Conservation (phyloP, 2,113 vertebrate species). For the Triplophysa tibetana region DNA sequence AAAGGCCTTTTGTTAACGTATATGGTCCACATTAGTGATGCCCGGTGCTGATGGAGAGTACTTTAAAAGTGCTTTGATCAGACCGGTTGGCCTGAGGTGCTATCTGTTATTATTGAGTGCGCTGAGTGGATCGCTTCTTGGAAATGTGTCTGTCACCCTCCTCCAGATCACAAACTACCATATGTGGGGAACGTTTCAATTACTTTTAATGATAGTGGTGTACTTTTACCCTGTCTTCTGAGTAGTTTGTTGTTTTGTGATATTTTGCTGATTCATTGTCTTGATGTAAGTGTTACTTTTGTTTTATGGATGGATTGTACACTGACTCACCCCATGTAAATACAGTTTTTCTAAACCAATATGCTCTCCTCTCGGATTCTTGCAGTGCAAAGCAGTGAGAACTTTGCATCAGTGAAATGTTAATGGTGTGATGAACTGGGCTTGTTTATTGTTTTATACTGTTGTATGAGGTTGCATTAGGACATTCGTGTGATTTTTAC, state of each 20-base stretch:
- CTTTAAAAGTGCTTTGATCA: not conserved
- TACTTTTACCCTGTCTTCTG: not conserved
- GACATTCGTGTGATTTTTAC: too few relatives aligned
- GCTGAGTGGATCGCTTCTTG: not conserved
- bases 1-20: not conserved
- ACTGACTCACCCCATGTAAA: constrained; percentile 22
- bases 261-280: constrained; percentile 14
- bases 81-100: not conserved
- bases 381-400: not conserved
- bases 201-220: not conserved
- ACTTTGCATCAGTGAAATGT: not conserved
- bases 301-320: constrained; percentile 15
- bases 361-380: not conserved
- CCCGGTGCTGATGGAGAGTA: not conserved
- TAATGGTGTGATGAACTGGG: too few relatives aligned
- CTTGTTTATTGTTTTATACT: too few relatives aligned
- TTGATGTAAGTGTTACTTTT: not conserved
- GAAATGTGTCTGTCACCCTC: not conserved
- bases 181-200: not conserved
- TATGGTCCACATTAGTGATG: not conserved
- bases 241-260: not conserved
- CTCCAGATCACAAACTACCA: not conserved
- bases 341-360: not conserved
- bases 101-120: not conserved
- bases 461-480: too few relatives aligned